phyloP scores from a whole-genome alignment of 1,140 invertebrate species.

The Teleopsis dalmanni region DNA sequence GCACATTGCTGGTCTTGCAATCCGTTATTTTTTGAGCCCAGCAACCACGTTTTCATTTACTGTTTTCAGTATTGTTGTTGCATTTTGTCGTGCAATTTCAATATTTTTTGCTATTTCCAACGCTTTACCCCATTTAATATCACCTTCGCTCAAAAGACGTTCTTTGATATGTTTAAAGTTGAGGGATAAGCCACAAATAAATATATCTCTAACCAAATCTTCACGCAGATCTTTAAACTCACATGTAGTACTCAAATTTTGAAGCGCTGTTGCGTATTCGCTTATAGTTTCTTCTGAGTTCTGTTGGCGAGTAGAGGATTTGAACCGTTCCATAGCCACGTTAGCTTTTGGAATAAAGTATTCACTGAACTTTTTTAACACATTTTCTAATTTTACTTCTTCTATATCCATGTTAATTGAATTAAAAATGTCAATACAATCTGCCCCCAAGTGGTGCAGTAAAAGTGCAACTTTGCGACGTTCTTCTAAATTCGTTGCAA shows the following conservation, averaged over 20 bases:
- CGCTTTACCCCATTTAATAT: too few relatives aligned
- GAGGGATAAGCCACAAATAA: conserved; percentile 16
- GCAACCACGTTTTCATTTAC: too few relatives aligned
- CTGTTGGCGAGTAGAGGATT: conserved; percentile 22
- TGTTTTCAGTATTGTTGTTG: too few relatives aligned
- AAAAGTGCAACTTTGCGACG: conserved; percentile 7
- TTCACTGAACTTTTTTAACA: not conserved
- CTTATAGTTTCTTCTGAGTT: conserved; percentile 14
- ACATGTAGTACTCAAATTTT: conserved; percentile 19
- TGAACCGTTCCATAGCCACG: conserved; percentile 20
- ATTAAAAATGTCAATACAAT: conserved; percentile 2
- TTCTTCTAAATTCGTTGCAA: conserved; percentile 1
- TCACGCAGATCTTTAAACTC: conserved; percentile 18
- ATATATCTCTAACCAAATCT: conserved; percentile 17
- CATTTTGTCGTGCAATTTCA: too few relatives aligned
- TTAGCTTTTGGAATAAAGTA: conserved; percentile 23
- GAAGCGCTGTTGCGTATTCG: conserved; percentile 16
- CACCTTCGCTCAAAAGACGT: too few relatives aligned
- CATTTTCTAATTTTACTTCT: not conserved
- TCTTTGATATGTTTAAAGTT: conserved; percentile 4
- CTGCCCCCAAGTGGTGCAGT: conserved; percentile 6
- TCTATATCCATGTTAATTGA: conserved; percentile 3
- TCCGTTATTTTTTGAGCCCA: too few relatives aligned
- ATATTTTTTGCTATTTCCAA: too few relatives aligned
- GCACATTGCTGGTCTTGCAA: too few relatives aligned